Evolutionary conservation across 2,888 invertebrate genomes (phyloP), one percentile per base, ranked within the genome.

Genomic region (Morpho achilles): DNA sequence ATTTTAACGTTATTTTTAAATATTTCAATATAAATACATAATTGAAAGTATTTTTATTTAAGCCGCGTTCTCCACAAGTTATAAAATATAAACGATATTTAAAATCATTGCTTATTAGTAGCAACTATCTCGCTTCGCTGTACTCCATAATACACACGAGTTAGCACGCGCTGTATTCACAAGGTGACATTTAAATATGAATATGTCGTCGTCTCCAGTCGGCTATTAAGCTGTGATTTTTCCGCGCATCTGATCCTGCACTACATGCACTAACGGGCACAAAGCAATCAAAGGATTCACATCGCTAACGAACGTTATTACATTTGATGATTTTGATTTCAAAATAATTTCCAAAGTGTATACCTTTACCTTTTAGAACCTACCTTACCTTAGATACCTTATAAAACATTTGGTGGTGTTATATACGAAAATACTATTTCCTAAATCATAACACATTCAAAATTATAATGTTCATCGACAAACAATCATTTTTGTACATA

Each of bases 161-260:
- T 73, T 77, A 76, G 71, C 74, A 68, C 73, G 64, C 68, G 67
- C 69, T 75, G 75, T 75, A 77, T 71, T 76, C 72, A 74, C 79
- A 77, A 71, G 73, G 74, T 77, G 79, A 80, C 80, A 89, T 89
- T 87, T 87, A 82, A 87, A 89, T 88, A 87, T 87, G 88, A 89
- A 87, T 87, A 79, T 82, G 82, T 82, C 84, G 79, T 65, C 77
- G 73, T 71, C 76, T 70, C 73, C 70, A 76, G 74, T 68, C 73
- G 65, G 76, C 77, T 88, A 87, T 87, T 89, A 87, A 87, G 80
- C 77, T 81, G 66, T 72, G 82, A 87, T 87, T 88, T 86, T 89
- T 89, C 86, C 83, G 81, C 87, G 71, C 88, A 80, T 78, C 81
- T 84, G 87, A 73, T 64, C 72, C 60, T 72, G 65, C 60, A 63